Base-by-base conservation (phyloP, 2,113 vertebrate genomes). In the Gavialis gangeticus region DNA sequence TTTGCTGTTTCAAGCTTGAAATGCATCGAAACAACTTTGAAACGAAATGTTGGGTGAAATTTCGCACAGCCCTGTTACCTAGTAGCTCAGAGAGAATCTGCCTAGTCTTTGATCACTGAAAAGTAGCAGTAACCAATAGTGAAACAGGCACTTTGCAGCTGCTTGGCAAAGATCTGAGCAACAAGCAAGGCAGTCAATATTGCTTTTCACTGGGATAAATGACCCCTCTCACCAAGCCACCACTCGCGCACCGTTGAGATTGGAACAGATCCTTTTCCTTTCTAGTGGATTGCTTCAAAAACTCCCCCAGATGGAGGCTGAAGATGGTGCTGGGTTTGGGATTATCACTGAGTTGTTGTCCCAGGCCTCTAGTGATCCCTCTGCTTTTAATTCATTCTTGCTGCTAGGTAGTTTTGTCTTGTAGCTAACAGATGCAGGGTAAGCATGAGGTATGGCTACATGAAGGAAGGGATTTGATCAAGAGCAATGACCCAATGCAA, bases 151-250 rank as follows among this genome's bases (percentile, higher is more conserved):
- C n/a, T 77, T 22, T 3, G 1, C 59, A 14, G 14, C 17, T 30
- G 57, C 22, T 1, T 14, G 15, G 37, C 37, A 14, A 37, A 37
- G 58, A 22, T 71, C 22, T 5, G 30, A 63, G 25, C 21, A 78
- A 27, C 28, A 37, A 14, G 46, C 5, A 3, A 13, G 18, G 64
- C 28, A 4, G 4, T 5, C 0, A 0, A 9, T 28, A 12, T 2
- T 3, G 54, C 15, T 25, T 30, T 0, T 30, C 5, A 8, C 30
- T 62, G 1, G 55, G 77, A 4, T 71, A 22, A 71, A 22, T 11
- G 58, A 28, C 24, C 82, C 67, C 67, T 15, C 8, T 54, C 18
- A 2, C 22, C 4, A 34, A 16, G 22, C 4, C 8, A 9, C 28
- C 3, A 0, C 56, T 56, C 7, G 24, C 0, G 1, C 24, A 27